Evolutionary conservation across 2,888 invertebrate genomes (phyloP).

Genomic region (Tipula vernalis): DNA sequence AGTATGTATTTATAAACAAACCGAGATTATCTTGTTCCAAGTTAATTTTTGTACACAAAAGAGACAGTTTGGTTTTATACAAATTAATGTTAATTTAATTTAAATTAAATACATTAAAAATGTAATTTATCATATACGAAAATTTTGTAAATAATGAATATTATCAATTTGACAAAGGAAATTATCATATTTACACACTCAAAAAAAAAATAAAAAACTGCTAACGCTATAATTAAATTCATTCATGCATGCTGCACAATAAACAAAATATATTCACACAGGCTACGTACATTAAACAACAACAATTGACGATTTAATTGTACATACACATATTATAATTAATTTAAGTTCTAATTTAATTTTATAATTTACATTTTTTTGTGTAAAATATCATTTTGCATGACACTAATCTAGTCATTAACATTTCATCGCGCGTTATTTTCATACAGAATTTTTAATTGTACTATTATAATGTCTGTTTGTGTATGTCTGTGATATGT

Average conservation of each 20-base stretch:
- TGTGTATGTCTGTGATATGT: background rate
- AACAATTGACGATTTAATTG: background rate
- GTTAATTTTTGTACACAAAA: background rate
- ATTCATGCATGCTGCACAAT: background rate
- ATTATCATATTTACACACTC: background rate
- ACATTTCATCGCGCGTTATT: background rate
- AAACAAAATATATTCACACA: background rate
- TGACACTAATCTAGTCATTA: slow-evolving; percentile 8
- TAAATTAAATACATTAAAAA: background rate
- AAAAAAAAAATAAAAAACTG: background rate
- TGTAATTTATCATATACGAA: background rate
- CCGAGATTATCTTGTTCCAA: background rate
- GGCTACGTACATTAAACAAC: background rate
- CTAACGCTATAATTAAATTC: background rate
- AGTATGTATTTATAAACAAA: background rate
- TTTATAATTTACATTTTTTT: background rate
- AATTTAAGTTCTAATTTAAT: background rate
- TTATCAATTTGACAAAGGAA: background rate
- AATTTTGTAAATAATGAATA: background rate
- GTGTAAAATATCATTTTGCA: slow-evolving; percentile 6
- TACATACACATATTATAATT: background rate
- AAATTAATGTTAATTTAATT: background rate
- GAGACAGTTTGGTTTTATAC: background rate
- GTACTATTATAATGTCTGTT: background rate
- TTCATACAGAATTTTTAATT: background rate